Evolutionary conservation across 2,797 vertebrate species (phyloP).

Genomic region (Pipistrellus pygmaeus): DNA sequence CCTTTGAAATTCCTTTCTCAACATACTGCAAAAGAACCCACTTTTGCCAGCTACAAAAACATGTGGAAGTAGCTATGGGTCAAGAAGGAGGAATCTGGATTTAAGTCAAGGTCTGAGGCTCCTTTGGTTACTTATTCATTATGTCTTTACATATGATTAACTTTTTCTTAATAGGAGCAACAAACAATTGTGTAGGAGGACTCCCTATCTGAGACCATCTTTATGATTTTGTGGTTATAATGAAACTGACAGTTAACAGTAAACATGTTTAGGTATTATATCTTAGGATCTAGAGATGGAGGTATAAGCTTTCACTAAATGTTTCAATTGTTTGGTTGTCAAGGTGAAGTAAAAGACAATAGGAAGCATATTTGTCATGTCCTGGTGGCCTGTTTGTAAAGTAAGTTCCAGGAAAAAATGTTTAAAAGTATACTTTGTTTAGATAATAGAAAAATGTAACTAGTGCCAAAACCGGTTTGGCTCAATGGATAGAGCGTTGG

Average conservation of each 20-base stretch:
- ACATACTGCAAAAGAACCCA: background rate
- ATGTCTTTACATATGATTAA: conserved; percentile 13
- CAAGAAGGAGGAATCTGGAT: background rate
- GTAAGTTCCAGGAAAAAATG: background rate
- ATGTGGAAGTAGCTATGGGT: background rate
- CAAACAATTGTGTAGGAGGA: background rate
- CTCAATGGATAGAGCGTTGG: too few relatives aligned
- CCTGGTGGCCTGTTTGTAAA: background rate
- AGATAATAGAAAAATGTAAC: background rate
- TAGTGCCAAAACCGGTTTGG: too few relatives aligned
- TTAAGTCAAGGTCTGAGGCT: background rate
- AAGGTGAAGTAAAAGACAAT: background rate
- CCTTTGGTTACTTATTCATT: background rate
- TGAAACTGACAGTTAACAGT: background rate
- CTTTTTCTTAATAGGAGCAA: background rate
- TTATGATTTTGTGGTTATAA: background rate
- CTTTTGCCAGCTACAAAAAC: background rate
- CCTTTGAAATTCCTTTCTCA: background rate
- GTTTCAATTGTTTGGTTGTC: background rate
- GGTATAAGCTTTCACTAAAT: background rate
- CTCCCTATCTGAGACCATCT: background rate
- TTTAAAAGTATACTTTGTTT: background rate
- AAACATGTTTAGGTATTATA: background rate
- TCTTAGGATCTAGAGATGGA: background rate
- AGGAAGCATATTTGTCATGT: background rate